phyloP scores from a whole-genome alignment of 2,113 vertebrate genomes.

The Stomatorhinus ivindoensis region DNA sequence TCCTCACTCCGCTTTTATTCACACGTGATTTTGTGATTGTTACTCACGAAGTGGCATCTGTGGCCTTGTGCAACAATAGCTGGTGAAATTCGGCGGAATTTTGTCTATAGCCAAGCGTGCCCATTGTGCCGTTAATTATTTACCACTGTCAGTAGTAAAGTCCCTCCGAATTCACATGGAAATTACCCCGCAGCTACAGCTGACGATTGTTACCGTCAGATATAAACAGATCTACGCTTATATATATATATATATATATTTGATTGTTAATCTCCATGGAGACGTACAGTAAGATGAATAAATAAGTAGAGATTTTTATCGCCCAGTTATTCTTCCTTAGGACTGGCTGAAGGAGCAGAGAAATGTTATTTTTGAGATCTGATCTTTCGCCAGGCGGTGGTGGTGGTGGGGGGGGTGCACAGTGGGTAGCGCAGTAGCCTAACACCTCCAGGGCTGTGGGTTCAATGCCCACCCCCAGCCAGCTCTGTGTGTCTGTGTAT shows the following conservation, averaged over 20 bases:
- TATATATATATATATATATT: background rate
- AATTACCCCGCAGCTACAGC: background rate
- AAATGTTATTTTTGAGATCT: background rate
- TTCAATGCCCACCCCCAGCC: background rate
- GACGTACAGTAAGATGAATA: background rate
- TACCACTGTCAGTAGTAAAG: background rate
- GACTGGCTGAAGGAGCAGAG: background rate
- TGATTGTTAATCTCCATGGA: background rate
- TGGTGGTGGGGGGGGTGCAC: background rate
- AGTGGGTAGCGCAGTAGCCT: background rate
- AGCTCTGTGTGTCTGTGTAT: background rate
- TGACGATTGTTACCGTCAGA: background rate
- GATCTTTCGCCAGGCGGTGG: background rate
- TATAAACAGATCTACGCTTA: background rate
- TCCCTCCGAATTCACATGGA: background rate
- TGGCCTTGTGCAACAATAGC: background rate
- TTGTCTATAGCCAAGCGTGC: background rate
- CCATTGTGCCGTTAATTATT: background rate
- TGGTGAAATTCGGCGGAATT: conserved; percentile 11
- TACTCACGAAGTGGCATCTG: background rate
- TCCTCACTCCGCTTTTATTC: background rate
- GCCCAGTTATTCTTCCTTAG: background rate
- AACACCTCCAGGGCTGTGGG: background rate
- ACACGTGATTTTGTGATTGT: background rate
- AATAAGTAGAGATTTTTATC: background rate